These are phyloP conservation scores for Synergus umbraculus DNA, from an alignment of 2,888 invertebrate genomes.

Conservation along the genomic window DNA sequence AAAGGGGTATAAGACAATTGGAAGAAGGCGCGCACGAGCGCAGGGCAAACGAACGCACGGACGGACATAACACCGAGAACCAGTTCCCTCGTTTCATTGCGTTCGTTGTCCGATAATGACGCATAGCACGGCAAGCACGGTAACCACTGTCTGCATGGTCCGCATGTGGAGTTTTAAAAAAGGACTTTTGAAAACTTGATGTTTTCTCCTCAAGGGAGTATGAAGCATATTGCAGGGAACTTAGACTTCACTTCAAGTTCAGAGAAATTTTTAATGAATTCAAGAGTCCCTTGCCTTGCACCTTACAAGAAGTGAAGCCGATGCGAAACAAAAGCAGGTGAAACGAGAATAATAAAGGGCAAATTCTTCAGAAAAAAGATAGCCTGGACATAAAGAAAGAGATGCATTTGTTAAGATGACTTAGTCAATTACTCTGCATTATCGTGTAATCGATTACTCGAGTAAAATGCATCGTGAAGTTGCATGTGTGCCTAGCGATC, in stretches of 20 bases:
- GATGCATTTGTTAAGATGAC: neutral
- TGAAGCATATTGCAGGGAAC: neutral
- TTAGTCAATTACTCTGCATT: neutral
- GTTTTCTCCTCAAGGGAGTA: constrained; percentile 23
- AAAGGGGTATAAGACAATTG: constrained; percentile 60
- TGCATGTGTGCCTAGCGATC: constrained; percentile 1
- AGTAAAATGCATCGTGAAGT: constrained; percentile 1
- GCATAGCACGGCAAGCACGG: constrained; percentile 70
- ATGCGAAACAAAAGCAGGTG: neutral
- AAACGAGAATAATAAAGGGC: neutral
- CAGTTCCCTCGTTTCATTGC: constrained; percentile 78
- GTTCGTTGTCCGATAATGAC: constrained; percentile 78
- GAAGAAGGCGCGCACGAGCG: constrained; percentile 54
- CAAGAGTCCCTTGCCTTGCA: neutral
- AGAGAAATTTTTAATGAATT: constrained; percentile 20
- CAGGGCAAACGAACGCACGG: constrained; percentile 58
- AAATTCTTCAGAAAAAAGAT: neutral
- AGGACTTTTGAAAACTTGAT: constrained; percentile 40
- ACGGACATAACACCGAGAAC: constrained; percentile 74
- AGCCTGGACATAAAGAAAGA: too few relatives aligned
- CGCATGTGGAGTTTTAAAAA: constrained; percentile 43
- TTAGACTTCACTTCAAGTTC: constrained; percentile 19
- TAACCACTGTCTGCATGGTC: constrained; percentile 52
- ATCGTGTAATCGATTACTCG: neutral
- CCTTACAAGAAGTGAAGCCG: neutral